phyloP scores from a whole-genome alignment of 2,797 vertebrate species.

The Anabacerthia variegaticeps region DNA sequence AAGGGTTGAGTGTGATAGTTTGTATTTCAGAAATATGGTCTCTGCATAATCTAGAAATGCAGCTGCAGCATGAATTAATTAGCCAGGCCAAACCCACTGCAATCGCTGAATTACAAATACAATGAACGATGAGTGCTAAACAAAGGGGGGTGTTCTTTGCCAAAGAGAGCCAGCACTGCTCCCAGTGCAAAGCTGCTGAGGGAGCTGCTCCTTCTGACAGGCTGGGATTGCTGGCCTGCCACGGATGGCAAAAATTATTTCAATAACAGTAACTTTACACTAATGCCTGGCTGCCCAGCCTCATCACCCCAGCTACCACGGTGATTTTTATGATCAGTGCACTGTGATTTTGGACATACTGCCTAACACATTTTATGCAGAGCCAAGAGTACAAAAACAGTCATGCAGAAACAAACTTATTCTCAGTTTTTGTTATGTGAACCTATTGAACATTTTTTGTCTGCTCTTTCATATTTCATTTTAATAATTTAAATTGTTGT shows the following conservation, averaged over 20 bases:
- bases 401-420: background rate
- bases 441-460: background rate
- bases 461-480: background rate
- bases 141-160: background rate
- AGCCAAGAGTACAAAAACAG: background rate
- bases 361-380: background rate
- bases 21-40: background rate
- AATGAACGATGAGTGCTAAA: background rate
- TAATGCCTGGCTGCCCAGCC: background rate
- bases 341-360: background rate
- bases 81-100: background rate
- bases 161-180: background rate
- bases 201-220: background rate
- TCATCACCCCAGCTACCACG: background rate
- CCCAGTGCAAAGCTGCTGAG: background rate
- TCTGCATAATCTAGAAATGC: background rate
- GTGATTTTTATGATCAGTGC: background rate
- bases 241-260: background rate
- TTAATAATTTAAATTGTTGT: background rate
- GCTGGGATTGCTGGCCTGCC: background rate
- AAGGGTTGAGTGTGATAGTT: background rate
- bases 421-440: background rate
- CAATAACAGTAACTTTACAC: background rate
- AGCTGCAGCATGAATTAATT: slow-evolving; percentile 46
- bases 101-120: background rate